Percentiles rank a stretch among this genome's conserved stretches.
Evolutionary conservation across 2,888 invertebrate species (phyloP).

Genomic region (Hemicrepidius hirtus): DNA sequence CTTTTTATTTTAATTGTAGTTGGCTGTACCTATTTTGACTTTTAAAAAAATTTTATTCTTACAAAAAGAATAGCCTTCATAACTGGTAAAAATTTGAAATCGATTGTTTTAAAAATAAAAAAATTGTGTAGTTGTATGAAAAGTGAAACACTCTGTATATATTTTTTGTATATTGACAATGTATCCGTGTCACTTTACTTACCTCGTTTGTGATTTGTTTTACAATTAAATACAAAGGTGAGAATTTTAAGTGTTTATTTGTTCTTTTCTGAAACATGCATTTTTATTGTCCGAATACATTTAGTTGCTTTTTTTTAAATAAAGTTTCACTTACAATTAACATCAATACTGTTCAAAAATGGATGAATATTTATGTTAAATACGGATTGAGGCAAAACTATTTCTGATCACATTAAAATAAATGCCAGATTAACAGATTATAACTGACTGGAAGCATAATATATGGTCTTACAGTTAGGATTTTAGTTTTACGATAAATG

Average conservation of each 20-base stretch:
- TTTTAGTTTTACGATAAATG: conserved; percentile 30
- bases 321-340: conserved; percentile 33
- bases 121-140: too few relatives aligned
- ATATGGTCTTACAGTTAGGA: conserved; percentile 11
- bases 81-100: too few relatives aligned
- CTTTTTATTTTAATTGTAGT: too few relatives aligned
- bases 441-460: conserved; percentile 22
- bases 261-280: conserved; percentile 21
- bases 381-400: background rate
- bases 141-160: too few relatives aligned
- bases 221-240: background rate
- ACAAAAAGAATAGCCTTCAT: too few relatives aligned
- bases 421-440: conserved; percentile 16
- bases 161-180: too few relatives aligned
- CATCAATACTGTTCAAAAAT: conserved; percentile 38
- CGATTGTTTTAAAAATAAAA: too few relatives aligned
- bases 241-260: conserved; percentile 11
- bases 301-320: conserved; percentile 27
- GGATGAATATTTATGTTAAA: conserved; percentile 9
- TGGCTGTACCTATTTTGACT: too few relatives aligned
- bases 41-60: too few relatives aligned
- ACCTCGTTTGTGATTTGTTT: too few relatives aligned
- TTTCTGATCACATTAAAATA: conserved; percentile 21
- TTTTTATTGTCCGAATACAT: conserved; percentile 34
- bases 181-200: too few relatives aligned